phyloP scores from a whole-genome alignment of 1,140 invertebrate species.

The Battus philenor region DNA sequence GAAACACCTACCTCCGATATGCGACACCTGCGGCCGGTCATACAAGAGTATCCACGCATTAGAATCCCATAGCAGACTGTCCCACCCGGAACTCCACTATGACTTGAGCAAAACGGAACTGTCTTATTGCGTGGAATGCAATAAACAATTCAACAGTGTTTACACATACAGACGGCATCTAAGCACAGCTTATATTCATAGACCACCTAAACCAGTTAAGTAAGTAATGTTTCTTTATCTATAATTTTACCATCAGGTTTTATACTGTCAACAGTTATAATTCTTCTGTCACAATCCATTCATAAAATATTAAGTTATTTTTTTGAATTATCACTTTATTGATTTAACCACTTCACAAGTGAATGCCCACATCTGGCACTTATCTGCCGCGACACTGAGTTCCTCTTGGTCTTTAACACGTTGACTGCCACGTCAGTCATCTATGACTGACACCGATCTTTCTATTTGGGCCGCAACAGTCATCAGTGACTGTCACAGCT shows the following conservation, averaged over 20 bases:
- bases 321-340: background rate
- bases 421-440: no score
- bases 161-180: constrained; percentile 29
- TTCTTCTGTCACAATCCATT: background rate
- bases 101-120: constrained; percentile 19
- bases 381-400: no score
- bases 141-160: constrained; percentile 34
- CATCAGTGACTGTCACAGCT: no score
- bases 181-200: constrained; percentile 13
- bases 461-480: no score
- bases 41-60: constrained; percentile 14
- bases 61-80: background rate
- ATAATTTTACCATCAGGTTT: no score
- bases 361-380: background rate
- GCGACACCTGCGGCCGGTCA: constrained; percentile 9
- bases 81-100: constrained; percentile 15
- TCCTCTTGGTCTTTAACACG: no score
- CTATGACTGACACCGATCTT: no score
- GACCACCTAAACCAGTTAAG: constrained; percentile 16
- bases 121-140: constrained; percentile 45
- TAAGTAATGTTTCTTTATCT: constrained; percentile 7
- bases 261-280: no score
- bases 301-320: background rate
- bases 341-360: background rate
- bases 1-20: constrained; percentile 8